Conservation (phyloP, 92 coral and sea anemone genomes). For the Parazoanthus darwini region DNA sequence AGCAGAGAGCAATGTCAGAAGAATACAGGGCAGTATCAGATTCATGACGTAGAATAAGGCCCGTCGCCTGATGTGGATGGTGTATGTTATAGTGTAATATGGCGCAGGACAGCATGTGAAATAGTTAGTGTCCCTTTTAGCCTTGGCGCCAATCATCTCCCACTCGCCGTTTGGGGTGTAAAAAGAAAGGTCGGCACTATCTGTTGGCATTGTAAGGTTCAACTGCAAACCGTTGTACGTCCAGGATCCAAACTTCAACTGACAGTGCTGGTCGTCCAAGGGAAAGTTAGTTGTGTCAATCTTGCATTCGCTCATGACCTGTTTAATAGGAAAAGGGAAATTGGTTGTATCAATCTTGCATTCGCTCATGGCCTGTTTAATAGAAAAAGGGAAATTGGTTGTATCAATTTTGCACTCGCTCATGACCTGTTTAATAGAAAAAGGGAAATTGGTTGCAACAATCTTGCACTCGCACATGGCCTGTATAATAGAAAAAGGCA, state of each 20-base stretch:
- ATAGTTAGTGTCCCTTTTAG: conserved; percentile 42
- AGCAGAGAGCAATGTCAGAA: conserved; percentile 73
- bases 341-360: background rate
- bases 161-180: conserved; percentile 75
- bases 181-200: conserved; percentile 66
- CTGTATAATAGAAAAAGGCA: background rate
- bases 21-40: conserved; percentile 73
- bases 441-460: conserved; percentile 66
- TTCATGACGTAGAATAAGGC: conserved; percentile 76
- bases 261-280: conserved; percentile 70
- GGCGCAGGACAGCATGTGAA: conserved; percentile 62
- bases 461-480: conserved; percentile 61
- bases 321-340: background rate
- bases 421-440: too few relatives aligned
- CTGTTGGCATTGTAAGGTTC: conserved; percentile 55
- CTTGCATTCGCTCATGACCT: conserved; percentile 70
- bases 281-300: conserved; percentile 86
- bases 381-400: background rate
- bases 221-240: conserved; percentile 69
- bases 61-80: conserved; percentile 64
- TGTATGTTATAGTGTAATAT: conserved; percentile 60
- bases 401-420: background rate
- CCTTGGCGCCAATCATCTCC: conserved; percentile 64
- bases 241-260: conserved; percentile 77
- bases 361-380: conserved; percentile 49